Evolutionary conservation across 2,113 vertebrate species (phyloP).

Genomic region (Rhinopithecus roxellana): DNA sequence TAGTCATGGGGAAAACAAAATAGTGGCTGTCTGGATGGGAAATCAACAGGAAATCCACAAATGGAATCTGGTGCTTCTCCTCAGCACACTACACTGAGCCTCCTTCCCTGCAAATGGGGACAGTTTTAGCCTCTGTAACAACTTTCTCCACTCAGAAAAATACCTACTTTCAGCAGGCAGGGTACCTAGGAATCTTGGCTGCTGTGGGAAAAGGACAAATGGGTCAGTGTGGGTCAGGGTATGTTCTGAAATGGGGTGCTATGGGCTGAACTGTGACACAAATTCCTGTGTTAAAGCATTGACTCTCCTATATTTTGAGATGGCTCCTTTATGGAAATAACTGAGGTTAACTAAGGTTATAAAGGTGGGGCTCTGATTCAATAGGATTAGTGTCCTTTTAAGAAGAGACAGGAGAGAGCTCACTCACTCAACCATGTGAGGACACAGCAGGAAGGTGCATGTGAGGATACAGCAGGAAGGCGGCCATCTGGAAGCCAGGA

Average conservation of each 20-base stretch:
- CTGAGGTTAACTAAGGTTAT: neutral
- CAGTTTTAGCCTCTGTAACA: neutral
- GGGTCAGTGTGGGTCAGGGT: neutral
- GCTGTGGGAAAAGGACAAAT: neutral
- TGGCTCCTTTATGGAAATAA: neutral
- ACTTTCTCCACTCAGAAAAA: neutral
- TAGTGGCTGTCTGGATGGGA: neutral
- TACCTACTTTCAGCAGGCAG: neutral
- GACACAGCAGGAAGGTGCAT: too few species aligned
- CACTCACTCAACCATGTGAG: neutral
- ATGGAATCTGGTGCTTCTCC: neutral
- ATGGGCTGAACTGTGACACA: neutral
- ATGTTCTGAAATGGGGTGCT: neutral
- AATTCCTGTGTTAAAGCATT: neutral
- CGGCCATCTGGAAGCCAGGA: accelerated
- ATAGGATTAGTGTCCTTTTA: neutral
- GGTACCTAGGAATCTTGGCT: neutral
- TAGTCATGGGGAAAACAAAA: neutral
- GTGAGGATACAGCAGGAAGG: too few species aligned
- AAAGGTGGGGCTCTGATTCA: neutral
- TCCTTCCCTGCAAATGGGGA: too few species aligned
- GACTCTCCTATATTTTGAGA: neutral
- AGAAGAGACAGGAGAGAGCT: neutral
- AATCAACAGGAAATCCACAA: neutral
- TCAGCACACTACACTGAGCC: neutral